Percentiles rank a stretch among this genome's conserved stretches.
phyloP scores from a whole-genome alignment of 1,140 invertebrate genomes.

The Cryptotermes secundus region DNA sequence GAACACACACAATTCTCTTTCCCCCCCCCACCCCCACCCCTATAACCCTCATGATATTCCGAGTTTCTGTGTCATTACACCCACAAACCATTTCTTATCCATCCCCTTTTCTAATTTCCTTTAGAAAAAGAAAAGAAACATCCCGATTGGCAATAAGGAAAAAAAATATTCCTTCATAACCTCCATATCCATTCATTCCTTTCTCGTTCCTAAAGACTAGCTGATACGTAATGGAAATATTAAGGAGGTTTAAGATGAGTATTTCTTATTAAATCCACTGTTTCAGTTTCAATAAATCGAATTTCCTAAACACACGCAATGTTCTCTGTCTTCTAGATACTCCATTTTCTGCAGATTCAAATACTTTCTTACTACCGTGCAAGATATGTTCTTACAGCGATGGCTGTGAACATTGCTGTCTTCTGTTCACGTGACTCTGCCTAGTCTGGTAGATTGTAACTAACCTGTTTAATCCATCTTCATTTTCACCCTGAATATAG shows the following conservation, averaged over 20 bases:
- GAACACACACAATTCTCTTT: neutral
- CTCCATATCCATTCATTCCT: slow-evolving; percentile 14
- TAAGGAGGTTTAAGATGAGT: neutral
- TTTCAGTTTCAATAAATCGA: neutral
- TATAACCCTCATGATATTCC: slow-evolving; percentile 17
- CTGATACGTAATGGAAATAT: neutral
- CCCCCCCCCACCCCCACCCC: too few relatives aligned
- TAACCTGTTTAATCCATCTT: too few relatives aligned
- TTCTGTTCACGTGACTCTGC: too few relatives aligned
- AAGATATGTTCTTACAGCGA: too few relatives aligned
- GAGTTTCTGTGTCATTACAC: slow-evolving; percentile 29
- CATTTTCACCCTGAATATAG: too few relatives aligned
- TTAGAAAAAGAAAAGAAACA: neutral
- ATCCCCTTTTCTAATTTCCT: slow-evolving; percentile 20
- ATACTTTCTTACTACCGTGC: too few relatives aligned
- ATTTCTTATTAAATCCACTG: neutral
- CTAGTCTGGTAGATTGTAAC: too few relatives aligned
- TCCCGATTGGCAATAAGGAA: slow-evolving; percentile 24
- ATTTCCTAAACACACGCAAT: too few relatives aligned
- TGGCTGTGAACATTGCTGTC: too few relatives aligned
- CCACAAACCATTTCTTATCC: slow-evolving; percentile 22
- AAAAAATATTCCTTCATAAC: slow-evolving; percentile 31
- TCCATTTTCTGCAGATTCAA: too few relatives aligned
- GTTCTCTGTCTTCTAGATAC: too few relatives aligned
- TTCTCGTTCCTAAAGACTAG: neutral